Evolutionary conservation across 2,797 vertebrate genomes (phyloP), one percentile per base, ranked within the genome.

Genomic region (Martes flavigula): DNA sequence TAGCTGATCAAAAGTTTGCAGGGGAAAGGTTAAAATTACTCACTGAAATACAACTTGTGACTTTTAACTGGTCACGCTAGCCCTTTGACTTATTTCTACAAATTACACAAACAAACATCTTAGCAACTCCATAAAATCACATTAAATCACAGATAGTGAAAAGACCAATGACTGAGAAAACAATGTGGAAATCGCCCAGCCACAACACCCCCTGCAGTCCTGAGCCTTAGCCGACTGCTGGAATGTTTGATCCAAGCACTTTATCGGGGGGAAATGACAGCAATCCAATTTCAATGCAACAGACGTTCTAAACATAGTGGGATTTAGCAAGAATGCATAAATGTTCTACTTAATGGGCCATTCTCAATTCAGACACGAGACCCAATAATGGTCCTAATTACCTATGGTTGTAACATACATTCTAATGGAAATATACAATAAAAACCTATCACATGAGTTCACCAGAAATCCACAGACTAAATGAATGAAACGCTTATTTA

Each of bases 341-440:
- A 95, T 87, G 82, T 88, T 30, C 46, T 96, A 77, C 66, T 95
- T 96, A 94, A 93, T 66, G 70, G 77, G 77, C 90, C 89, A 73
- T 95, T 95, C 94, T 75, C 56, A 86, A 13, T 68, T 75, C 68
- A 90, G 23, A 79, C 5, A 32, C 20, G 68, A 95, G 60, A 56
- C 38, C 13, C 51, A 27, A 40, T 15, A 56, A 91, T 11, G 23
- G 46, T 68, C 46, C 40, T 87, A 79, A 90, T 79, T 70, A 79
- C 25, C 75, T 56, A 40, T 14, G 35, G 18, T 64, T 62, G 9
- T 70, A 77, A 90, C 38, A 82, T 17, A 64, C 89, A 94, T 73
- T 51, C 51, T 77, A 88, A 66, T 25, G 38, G 20, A 79, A 84
- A 46, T 82, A 88, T 10, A 51, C 5, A 91, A 68, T 60, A 68